phyloP scores from a whole-genome alignment of 2,113 vertebrate genomes.

The Chamaea fasciata region DNA sequence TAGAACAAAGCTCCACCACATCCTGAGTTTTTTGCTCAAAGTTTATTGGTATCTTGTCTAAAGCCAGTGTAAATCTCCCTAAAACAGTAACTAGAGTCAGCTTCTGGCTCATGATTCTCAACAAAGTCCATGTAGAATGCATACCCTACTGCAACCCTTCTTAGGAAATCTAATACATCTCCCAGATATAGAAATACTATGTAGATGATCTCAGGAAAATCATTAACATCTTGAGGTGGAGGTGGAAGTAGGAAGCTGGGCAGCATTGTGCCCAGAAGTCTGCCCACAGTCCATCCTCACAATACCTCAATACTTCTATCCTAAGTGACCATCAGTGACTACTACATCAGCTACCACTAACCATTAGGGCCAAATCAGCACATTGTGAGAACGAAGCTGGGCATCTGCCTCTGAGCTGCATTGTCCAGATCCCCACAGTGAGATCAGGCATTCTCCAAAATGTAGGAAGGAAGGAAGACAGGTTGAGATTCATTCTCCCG shows the following conservation, averaged over 20 bases:
- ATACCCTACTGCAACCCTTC: background rate
- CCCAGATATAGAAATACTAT: background rate
- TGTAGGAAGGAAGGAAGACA: background rate
- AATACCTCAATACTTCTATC: background rate
- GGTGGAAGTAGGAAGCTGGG: background rate
- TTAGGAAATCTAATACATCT: background rate
- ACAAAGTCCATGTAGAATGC: background rate
- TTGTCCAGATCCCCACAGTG: background rate
- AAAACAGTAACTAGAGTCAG: background rate
- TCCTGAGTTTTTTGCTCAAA: background rate
- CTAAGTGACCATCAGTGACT: background rate
- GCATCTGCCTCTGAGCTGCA: background rate
- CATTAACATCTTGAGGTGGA: background rate
- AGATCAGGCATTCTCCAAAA: background rate
- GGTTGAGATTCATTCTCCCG: no score
- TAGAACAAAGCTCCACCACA: background rate
- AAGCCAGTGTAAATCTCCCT: background rate
- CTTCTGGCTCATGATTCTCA: background rate
- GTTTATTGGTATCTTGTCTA: background rate
- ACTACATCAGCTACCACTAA: background rate
- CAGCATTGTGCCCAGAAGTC: background rate
- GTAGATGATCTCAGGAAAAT: background rate
- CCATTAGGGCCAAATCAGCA: background rate
- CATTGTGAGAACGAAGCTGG: no score
- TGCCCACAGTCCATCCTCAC: background rate